These are phyloP conservation scores for Chaetodon trifascialis DNA, from an alignment of 2,113 vertebrate species.

Conservation along the genomic window DNA sequence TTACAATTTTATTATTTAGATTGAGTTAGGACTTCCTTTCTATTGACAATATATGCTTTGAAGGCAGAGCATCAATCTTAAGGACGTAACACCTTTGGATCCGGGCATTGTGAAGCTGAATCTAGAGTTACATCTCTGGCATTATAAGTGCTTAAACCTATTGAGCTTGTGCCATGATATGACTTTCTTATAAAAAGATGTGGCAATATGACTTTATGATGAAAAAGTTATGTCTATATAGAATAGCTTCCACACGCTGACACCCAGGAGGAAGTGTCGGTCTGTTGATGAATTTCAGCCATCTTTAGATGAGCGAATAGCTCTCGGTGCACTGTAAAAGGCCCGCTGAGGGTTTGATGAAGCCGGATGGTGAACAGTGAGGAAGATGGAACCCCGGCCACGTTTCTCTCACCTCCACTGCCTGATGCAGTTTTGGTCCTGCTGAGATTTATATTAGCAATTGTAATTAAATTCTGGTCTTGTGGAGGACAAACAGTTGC, in stretches of 20 bases:
- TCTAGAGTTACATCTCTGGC: background rate
- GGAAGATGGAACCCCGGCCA: slow-evolving; percentile 47
- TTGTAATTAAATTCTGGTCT: slow-evolving; percentile 59
- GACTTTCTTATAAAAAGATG: slow-evolving; percentile 18
- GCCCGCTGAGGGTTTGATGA: slow-evolving; percentile 62
- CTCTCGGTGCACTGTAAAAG: slow-evolving; percentile 1
- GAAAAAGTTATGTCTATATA: slow-evolving; percentile 21
- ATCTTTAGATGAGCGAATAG: slow-evolving; percentile 27
- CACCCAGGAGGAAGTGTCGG: slow-evolving; percentile 10
- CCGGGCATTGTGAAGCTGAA: background rate
- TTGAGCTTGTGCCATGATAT: background rate
- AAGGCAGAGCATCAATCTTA: background rate
- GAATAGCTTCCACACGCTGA: background rate
- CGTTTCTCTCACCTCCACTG: slow-evolving; percentile 64
- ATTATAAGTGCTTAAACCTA: slow-evolving; percentile 17
- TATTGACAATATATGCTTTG: background rate
- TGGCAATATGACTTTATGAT: slow-evolving; percentile 5
- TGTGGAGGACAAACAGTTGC: slow-evolving; percentile 22
- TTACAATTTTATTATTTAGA: background rate
- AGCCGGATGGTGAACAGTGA: slow-evolving; percentile 65
- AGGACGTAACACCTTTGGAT: background rate
- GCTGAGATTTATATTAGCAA: slow-evolving; percentile 78
- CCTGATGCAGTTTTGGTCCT: slow-evolving; percentile 56
- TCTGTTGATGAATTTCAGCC: slow-evolving; percentile 50
- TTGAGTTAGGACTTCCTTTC: background rate